Evolutionary conservation across 2,797 vertebrate species (phyloP).

Genomic region (Prionace glauca): DNA sequence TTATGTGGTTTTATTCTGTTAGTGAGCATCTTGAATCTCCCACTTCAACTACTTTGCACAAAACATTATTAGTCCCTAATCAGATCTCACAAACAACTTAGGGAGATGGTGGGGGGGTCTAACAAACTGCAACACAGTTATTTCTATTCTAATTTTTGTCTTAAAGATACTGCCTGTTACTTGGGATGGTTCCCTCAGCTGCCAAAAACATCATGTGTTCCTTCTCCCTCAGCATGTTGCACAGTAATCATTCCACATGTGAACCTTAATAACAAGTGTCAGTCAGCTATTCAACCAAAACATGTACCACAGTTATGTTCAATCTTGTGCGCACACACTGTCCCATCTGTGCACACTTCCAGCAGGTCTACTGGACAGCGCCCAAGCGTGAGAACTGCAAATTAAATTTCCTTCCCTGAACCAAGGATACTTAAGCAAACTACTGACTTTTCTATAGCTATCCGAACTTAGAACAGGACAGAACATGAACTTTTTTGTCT

Average conservation of each 20-base stretch:
- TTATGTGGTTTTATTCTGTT: too few relatives aligned
- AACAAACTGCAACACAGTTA: background rate
- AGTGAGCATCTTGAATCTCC: too few relatives aligned
- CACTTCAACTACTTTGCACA: too few relatives aligned
- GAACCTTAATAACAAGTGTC: background rate
- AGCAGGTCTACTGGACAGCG: background rate
- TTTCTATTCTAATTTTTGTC: background rate
- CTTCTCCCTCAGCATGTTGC: background rate
- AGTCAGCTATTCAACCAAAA: background rate
- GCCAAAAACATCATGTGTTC: background rate
- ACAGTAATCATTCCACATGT: background rate
- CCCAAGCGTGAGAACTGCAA: background rate
- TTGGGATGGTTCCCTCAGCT: too few relatives aligned
- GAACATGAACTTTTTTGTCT: background rate
- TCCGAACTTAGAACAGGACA: background rate
- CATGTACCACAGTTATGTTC: background rate
- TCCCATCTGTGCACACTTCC: background rate
- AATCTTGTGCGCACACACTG: background rate
- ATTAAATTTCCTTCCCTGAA: background rate
- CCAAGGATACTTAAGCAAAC: background rate
- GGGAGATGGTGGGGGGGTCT: too few relatives aligned
- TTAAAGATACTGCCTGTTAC: too few relatives aligned
- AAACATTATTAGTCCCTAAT: too few relatives aligned
- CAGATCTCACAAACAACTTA: too few relatives aligned
- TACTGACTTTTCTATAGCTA: background rate